A percentile compares a stretch with the other conserved stretches of the same genome.
Evolutionary conservation across 1,140 invertebrate species (phyloP).

Genomic region (Plectrocnemia conspersa): DNA sequence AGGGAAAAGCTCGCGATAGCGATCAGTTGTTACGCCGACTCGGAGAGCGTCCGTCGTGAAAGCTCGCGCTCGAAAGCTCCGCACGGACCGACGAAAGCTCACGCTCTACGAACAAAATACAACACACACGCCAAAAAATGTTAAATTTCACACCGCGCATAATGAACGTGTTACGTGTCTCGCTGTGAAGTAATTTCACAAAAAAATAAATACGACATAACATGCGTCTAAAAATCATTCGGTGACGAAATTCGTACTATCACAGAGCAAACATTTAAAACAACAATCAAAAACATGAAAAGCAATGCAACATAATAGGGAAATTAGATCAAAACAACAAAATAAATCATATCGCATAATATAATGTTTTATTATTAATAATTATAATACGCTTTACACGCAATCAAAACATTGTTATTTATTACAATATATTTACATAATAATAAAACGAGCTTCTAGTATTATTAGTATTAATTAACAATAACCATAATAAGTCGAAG

Average conservation of each 20-base stretch:
- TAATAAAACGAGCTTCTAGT: background rate
- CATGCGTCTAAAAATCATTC: conserved; percentile 7
- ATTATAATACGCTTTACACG: too few species aligned
- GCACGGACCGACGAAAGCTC: conserved; percentile 1
- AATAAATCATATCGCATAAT: too few species aligned
- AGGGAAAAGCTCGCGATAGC: conserved; percentile 10
- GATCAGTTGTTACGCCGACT: conserved; percentile 18
- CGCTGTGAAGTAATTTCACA: too few species aligned
- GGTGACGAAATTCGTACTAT: conserved; percentile 12
- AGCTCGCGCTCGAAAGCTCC: background rate
- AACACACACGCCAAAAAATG: background rate
- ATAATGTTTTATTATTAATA: too few species aligned
- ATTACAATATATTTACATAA: conserved; percentile 9
- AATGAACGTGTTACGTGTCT: too few species aligned
- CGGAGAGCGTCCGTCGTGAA: conserved; percentile 1
- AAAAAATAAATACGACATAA: background rate
- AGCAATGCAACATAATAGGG: conserved; percentile 9
- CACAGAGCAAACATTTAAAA: background rate
- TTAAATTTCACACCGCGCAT: background rate
- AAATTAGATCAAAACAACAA: too few species aligned
- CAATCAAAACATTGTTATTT: too few species aligned
- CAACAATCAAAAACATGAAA: conserved; percentile 9
- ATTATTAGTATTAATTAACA: background rate
- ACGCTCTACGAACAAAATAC: background rate
- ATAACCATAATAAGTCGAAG: background rate